A percentile compares a stretch with the other conserved stretches of the same genome.
phyloP scores from a whole-genome alignment of 2,797 vertebrate species.

The Echeneis naucrates region DNA sequence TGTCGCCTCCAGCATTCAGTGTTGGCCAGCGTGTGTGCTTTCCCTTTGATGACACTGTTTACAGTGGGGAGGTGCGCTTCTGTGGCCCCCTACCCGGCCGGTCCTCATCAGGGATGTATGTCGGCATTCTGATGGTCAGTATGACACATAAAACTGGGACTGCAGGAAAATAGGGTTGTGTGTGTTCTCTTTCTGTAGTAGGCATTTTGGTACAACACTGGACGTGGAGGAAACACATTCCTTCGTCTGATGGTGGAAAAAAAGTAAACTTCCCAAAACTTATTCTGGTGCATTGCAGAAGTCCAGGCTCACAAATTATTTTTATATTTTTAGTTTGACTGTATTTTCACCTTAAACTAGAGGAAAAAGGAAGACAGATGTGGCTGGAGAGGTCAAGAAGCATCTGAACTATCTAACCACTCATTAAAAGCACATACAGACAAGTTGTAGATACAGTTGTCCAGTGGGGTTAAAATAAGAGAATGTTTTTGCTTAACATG shows the following conservation, averaged over 20 bases:
- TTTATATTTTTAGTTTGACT: too few relatives aligned
- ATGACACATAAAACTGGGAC: neutral
- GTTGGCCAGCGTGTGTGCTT: slow-evolving; percentile 79
- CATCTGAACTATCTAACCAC: too few relatives aligned
- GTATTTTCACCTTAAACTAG: too few relatives aligned
- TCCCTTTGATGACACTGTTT: slow-evolving; percentile 48
- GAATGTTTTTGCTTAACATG: too few relatives aligned
- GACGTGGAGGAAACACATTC: neutral
- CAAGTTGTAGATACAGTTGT: too few relatives aligned
- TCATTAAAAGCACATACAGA: too few relatives aligned
- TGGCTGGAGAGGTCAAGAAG: too few relatives aligned
- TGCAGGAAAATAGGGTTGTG: neutral
- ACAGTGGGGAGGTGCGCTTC: slow-evolving; percentile 76
- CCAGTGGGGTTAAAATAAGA: too few relatives aligned
- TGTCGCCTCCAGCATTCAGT: slow-evolving; percentile 41
- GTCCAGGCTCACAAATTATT: too few relatives aligned
- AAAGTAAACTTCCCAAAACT: neutral
- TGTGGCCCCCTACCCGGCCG: slow-evolving; percentile 75
- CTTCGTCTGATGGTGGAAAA: neutral
- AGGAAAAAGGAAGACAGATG: too few relatives aligned
- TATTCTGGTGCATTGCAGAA: neutral
- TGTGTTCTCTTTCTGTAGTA: neutral
- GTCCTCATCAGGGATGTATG: slow-evolving; percentile 45
- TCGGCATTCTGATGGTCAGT: slow-evolving; percentile 83
- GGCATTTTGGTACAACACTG: too few relatives aligned